These are phyloP conservation scores for Rotaria macrura DNA, from an alignment of 2,888 invertebrate genomes.

Conservation along the genomic window DNA sequence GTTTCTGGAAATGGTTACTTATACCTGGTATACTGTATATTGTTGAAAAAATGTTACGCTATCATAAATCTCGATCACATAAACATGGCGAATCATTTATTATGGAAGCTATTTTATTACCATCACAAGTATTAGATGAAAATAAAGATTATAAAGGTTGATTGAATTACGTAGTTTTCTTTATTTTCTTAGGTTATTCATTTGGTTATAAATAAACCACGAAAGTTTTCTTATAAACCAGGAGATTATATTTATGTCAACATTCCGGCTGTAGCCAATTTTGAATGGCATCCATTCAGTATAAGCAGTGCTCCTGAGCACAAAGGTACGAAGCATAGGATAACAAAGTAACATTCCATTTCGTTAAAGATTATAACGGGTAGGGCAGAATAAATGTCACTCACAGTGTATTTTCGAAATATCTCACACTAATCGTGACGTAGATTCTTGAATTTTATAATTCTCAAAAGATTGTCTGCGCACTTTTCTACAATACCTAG, in stretches of 20 bases:
- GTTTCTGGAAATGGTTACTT: constrained; percentile 89
- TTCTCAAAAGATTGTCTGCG: too few relatives aligned
- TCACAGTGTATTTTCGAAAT: too few relatives aligned
- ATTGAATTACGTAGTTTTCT: too few relatives aligned
- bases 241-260: constrained; percentile 88
- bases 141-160: too few relatives aligned
- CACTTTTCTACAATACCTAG: too few relatives aligned
- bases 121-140: constrained; percentile 62
- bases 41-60: constrained; percentile 63
- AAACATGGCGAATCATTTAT: constrained; percentile 69
- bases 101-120: constrained; percentile 71
- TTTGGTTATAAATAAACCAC: constrained; percentile 73
- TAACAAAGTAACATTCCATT: too few relatives aligned
- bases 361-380: too few relatives aligned
- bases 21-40: constrained; percentile 68
- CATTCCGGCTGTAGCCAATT: constrained; percentile 76
- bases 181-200: constrained; percentile 57
- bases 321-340: constrained; percentile 58
- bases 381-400: too few relatives aligned
- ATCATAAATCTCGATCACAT: constrained; percentile 29
- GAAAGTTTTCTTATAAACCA: constrained; percentile 74
- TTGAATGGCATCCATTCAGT: constrained; percentile 94
- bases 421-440: too few relatives aligned
- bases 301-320: constrained; percentile 89
- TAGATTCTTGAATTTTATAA: too few relatives aligned